Evolutionary conservation across 2,888 invertebrate species (phyloP).

Genomic region (Torymus auratus): DNA sequence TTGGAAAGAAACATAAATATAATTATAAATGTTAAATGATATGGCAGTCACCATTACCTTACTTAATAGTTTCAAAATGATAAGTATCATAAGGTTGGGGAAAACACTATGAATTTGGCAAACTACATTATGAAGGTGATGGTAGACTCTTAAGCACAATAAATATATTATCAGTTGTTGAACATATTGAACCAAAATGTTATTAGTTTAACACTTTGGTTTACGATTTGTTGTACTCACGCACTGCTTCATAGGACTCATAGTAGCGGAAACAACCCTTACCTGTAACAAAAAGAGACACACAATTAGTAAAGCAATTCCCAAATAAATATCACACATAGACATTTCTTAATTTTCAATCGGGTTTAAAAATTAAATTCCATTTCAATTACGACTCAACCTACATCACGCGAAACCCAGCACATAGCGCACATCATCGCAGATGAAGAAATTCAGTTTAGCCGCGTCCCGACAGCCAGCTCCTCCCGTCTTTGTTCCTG

Average conservation of each 20-base stretch:
- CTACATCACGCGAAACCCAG: too few species aligned
- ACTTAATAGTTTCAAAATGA: too few species aligned
- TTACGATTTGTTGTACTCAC: conserved; percentile 32
- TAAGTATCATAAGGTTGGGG: too few species aligned
- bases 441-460: background rate
- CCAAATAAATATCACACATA: too few species aligned
- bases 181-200: too few species aligned
- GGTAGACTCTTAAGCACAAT: background rate
- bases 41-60: too few species aligned
- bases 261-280: conserved; percentile 37
- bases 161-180: background rate
- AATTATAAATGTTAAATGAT: background rate
- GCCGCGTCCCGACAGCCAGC: background rate
- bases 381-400: too few species aligned
- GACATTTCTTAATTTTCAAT: too few species aligned
- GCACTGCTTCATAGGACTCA: background rate
- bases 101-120: too few species aligned
- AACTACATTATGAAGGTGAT: conserved; percentile 4
- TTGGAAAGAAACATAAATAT: conserved; percentile 2
- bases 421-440: background rate
- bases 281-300: conserved; percentile 52
- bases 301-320: background rate
- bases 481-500: conserved; percentile 11
- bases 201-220: background rate
- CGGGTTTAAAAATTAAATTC: too few species aligned